Evolutionary conservation across 2,888 invertebrate species (phyloP).

Genomic region (Drosophila colorata): DNA sequence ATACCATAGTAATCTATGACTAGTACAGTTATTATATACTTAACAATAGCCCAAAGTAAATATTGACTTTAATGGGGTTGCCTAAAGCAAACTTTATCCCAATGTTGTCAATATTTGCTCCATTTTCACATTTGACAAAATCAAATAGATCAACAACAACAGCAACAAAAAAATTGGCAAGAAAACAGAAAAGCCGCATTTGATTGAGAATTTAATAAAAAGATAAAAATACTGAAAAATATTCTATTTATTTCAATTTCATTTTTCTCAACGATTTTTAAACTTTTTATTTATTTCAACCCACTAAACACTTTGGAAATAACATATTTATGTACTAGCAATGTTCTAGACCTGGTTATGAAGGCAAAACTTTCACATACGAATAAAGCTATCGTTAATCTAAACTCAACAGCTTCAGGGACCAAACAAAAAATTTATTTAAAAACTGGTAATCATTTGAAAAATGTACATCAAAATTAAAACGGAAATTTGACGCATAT

Average conservation of each 20-base stretch:
- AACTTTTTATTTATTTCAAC: constrained; percentile 36
- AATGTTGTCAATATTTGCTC: constrained; percentile 83
- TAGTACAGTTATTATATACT: constrained; percentile 58
- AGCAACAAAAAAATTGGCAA: constrained; percentile 54
- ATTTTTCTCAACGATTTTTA: constrained; percentile 19
- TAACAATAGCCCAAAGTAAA: constrained; percentile 85
- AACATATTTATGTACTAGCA: constrained; percentile 38
- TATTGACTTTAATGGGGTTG: constrained; percentile 78
- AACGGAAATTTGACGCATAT: constrained; percentile 54
- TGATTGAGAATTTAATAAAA: constrained; percentile 14
- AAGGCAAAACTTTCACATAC: constrained; percentile 53
- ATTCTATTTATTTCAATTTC: constrained; percentile 3
- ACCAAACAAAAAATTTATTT: constrained; percentile 74
- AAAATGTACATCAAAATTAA: constrained; percentile 42
- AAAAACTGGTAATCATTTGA: constrained; percentile 46
- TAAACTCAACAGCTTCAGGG: constrained; percentile 84
- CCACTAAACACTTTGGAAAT: constrained; percentile 66
- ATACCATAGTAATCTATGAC: constrained; percentile 61
- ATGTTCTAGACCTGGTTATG: constrained; percentile 49
- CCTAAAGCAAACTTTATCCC: constrained; percentile 25
- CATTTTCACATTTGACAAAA: constrained; percentile 82
- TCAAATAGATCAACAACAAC: constrained; percentile 47
- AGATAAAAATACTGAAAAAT: background rate
- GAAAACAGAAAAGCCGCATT: constrained; percentile 18
- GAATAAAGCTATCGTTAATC: constrained; percentile 72